Percentiles rank a stretch among this genome's conserved stretches.
Evolutionary conservation across 2,113 vertebrate species (phyloP).

Genomic region (Salvelinus namaycush): DNA sequence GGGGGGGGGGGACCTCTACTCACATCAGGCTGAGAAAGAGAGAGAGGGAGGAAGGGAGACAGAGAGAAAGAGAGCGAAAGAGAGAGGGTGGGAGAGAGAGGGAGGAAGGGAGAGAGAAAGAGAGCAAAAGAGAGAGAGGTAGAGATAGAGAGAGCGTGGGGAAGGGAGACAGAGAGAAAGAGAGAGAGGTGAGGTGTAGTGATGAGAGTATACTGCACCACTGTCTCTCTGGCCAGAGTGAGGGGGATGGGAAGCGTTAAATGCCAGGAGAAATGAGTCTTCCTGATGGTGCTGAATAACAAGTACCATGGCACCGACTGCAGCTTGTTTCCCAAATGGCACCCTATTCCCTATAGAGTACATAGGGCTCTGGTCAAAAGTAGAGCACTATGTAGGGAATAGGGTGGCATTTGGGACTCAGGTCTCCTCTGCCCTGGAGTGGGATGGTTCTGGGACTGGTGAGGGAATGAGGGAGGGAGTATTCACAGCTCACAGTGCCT

Average conservation of each 20-base stretch:
- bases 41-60: neutral
- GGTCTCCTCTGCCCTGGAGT: neutral
- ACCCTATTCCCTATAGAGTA: too few species aligned
- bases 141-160: neutral
- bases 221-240: neutral
- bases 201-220: neutral
- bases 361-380: too few species aligned
- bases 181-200: neutral
- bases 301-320: slow-evolving; percentile 26
- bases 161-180: neutral
- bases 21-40: neutral
- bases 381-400: too few species aligned
- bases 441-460: slow-evolving; percentile 19
- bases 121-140: neutral
- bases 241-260: neutral
- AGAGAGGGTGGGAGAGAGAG: neutral
- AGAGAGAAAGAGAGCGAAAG: too few species aligned
- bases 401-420: too few species aligned
- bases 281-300: slow-evolving; percentile 47
- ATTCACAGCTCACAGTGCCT: slow-evolving; percentile 2
- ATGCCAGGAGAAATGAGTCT: slow-evolving; percentile 7
- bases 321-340: too few species aligned
- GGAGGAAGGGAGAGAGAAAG: neutral
- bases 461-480: slow-evolving; percentile 8
- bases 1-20: neutral